phyloP scores from a whole-genome alignment of 2,797 vertebrate genomes.

The Poliocrania exsul region DNA sequence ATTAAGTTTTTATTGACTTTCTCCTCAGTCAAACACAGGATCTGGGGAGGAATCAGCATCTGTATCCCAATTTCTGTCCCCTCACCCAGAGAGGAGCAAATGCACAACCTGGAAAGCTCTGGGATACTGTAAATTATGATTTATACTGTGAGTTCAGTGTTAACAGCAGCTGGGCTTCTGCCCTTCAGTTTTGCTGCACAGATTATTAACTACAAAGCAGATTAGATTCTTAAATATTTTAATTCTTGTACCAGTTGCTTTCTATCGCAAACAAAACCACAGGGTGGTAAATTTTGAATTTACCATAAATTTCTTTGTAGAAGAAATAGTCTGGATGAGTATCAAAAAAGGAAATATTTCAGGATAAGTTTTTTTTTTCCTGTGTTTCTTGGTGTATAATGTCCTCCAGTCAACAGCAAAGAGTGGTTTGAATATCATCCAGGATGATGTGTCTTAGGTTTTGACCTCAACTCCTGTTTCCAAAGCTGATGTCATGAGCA shows the following conservation, averaged over 20 bases:
- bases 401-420: background rate
- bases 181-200: background rate
- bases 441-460: background rate
- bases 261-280: background rate
- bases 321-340: background rate
- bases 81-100: background rate
- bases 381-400: background rate
- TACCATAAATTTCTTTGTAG: background rate
- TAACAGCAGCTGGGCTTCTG: background rate
- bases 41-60: background rate
- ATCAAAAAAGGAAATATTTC: background rate
- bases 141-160: background rate
- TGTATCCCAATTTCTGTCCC: background rate
- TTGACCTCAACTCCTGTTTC: background rate
- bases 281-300: background rate
- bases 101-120: background rate
- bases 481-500: background rate
- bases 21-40: background rate
- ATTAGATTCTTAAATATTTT: background rate
- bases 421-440: slow-evolving; percentile 6
- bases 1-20: background rate
- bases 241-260: background rate
- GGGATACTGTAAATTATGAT: background rate
- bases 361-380: background rate
- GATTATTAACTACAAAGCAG: background rate